Evolutionary conservation across 1,140 invertebrate genomes (phyloP).

Genomic region (Eulimnadia texana): DNA sequence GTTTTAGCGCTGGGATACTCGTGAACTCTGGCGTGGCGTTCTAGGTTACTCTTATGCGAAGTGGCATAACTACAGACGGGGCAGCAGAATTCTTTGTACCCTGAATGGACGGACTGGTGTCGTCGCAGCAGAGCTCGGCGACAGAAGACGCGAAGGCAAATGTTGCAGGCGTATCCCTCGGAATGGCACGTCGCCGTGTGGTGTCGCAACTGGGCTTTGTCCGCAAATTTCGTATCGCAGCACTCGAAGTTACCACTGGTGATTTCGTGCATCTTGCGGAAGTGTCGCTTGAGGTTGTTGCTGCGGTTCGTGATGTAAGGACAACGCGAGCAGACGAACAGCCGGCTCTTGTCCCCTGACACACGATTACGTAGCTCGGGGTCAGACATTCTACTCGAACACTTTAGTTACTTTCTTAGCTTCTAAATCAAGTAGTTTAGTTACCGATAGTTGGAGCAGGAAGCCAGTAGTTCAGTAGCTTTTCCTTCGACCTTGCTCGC

Average conservation of each 20-base stretch:
- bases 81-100: conserved; percentile 33
- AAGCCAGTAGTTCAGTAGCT: too few species aligned
- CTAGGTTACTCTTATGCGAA: conserved; percentile 36
- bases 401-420: too few species aligned
- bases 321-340: conserved; percentile 25
- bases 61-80: conserved; percentile 34
- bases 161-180: conserved; percentile 28
- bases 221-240: conserved; percentile 30
- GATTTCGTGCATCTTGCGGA: conserved; percentile 33
- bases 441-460: too few species aligned
- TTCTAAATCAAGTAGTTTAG: too few species aligned
- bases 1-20: not conserved
- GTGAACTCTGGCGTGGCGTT: conserved; percentile 29
- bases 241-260: conserved; percentile 31
- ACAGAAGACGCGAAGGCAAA: conserved; percentile 32
- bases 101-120: conserved; percentile 32
- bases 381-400: too few species aligned
- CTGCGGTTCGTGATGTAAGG: conserved; percentile 33
- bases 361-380: too few species aligned
- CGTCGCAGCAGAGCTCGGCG: conserved; percentile 36
- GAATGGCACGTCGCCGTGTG: conserved; percentile 26
- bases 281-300: conserved; percentile 35
- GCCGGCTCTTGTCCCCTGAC: too few species aligned
- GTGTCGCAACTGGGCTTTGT: conserved; percentile 31
- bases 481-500: too few species aligned